These are phyloP conservation scores for Chitala chitala DNA, from an alignment of 2,113 vertebrate genomes.

Conservation along the genomic window DNA sequence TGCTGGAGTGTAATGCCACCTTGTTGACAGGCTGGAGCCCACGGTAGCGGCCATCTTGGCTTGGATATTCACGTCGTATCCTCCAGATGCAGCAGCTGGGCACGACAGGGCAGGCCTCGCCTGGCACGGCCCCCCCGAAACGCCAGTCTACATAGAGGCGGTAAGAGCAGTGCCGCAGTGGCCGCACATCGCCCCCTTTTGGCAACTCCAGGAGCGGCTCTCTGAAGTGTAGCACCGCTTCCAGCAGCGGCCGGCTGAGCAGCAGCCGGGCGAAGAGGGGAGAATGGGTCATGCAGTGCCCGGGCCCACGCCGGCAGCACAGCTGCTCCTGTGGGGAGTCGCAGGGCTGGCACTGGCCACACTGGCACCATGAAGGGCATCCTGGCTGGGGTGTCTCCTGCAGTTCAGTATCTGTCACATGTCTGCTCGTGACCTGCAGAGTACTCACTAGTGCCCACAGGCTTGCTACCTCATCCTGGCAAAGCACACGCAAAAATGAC, in stretches of 20 bases:
- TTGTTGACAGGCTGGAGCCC: slow-evolving; percentile 40
- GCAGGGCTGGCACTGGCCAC: slow-evolving; percentile 45
- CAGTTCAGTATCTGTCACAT: slow-evolving; percentile 3
- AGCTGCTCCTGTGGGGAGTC: slow-evolving; percentile 56
- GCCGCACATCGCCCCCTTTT: background rate
- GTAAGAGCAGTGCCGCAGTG: slow-evolving; percentile 64
- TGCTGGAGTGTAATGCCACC: background rate
- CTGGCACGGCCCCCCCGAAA: slow-evolving; percentile 56
- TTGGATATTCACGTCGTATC: slow-evolving; percentile 61
- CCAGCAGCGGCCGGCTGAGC: slow-evolving; percentile 50
- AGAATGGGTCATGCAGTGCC: slow-evolving; percentile 57
- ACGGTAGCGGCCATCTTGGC: slow-evolving; percentile 47
- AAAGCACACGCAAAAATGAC: background rate
- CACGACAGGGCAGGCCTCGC: slow-evolving; percentile 50
- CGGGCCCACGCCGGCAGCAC: slow-evolving; percentile 58
- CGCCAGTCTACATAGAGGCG: slow-evolving; percentile 65
- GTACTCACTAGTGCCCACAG: slow-evolving; percentile 40
- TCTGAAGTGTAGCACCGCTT: slow-evolving; percentile 59
- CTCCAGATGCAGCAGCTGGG: slow-evolving; percentile 71
- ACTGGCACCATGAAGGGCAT: slow-evolving; percentile 61
- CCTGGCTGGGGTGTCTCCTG: background rate
- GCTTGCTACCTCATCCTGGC: slow-evolving; percentile 43
- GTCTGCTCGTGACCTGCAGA: slow-evolving; percentile 27
- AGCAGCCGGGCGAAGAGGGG: slow-evolving; percentile 57
- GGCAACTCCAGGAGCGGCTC: slow-evolving; percentile 55